Conservation (phyloP, 2,113 vertebrate genomes). For the Sinosuthora webbiana region DNA sequence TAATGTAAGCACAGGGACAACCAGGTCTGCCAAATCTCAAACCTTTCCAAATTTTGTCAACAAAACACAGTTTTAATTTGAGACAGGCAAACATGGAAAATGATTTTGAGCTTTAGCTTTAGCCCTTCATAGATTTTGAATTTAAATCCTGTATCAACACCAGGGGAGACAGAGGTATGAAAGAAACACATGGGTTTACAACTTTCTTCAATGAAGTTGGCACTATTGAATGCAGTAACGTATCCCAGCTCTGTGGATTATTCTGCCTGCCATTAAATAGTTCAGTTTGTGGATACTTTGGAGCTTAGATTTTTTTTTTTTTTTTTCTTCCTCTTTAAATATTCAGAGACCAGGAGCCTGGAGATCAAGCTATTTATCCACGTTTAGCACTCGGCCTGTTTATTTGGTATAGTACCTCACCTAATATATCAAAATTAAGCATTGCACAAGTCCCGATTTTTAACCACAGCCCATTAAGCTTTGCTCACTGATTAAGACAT, state of each 20-base stretch:
- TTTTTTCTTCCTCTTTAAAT: not conserved
- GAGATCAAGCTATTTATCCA: conserved; percentile 57
- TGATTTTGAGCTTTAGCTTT: conserved; percentile 58
- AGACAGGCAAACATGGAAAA: conserved; percentile 66
- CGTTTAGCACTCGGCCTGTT: conserved; percentile 3
- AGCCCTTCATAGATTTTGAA: conserved; percentile 42
- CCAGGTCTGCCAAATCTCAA: conserved; percentile 70
- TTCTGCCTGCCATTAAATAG: conserved; percentile 34
- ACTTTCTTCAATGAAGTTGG: conserved; percentile 36
- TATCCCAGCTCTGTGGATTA: not conserved
- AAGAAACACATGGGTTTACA: conserved; percentile 31
- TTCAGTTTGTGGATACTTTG: conserved; percentile 8
- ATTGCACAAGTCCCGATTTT: conserved; percentile 44
- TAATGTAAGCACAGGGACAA: conserved; percentile 69
- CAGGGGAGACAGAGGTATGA: conserved; percentile 31
- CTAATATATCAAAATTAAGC: conserved; percentile 60
- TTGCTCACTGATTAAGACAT: conserved; percentile 39
- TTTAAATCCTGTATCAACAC: conserved; percentile 62
- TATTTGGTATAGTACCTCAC: conserved; percentile 56
- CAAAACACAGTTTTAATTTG: conserved; percentile 74
- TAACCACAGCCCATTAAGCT: conserved; percentile 47
- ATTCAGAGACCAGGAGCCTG: conserved; percentile 15
- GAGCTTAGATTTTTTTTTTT: not conserved
- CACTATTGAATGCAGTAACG: not conserved
- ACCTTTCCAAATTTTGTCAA: conserved; percentile 72